Conservation (phyloP, 2,797 vertebrate species). For the Falco naumanni region DNA sequence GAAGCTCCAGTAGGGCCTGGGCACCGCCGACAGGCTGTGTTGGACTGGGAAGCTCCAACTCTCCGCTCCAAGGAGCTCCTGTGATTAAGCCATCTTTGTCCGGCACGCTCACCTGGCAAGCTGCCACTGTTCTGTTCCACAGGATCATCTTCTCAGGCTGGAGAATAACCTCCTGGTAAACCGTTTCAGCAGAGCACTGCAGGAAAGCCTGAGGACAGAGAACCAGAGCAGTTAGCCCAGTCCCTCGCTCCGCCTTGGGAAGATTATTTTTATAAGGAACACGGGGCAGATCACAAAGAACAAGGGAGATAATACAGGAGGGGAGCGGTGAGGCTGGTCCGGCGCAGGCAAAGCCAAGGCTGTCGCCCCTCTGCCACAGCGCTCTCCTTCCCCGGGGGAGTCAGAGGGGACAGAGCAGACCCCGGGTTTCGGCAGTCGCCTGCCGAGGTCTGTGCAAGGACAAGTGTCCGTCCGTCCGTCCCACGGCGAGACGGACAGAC, state of each 20-base stretch:
- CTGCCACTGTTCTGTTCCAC: conserved; percentile 93
- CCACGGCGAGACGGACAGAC: not conserved
- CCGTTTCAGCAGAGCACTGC: conserved; percentile 91
- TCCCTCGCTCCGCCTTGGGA: not conserved
- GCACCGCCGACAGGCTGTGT: not conserved
- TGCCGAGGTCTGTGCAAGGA: not conserved
- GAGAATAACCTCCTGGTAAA: conserved; percentile 96
- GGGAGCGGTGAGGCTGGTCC: not conserved
- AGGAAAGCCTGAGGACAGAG: conserved; percentile 84
- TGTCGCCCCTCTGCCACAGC: not conserved
- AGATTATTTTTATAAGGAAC: not conserved
- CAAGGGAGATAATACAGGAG: not conserved
- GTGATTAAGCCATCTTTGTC: conserved; percentile 67
- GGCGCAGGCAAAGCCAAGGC: not conserved
- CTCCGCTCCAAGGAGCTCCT: conserved; percentile 62
- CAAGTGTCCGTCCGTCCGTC: not conserved
- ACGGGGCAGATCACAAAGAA: not conserved
- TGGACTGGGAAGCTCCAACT: conserved; percentile 29
- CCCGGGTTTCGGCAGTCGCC: not conserved
- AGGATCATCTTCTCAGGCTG: conserved; percentile 95
- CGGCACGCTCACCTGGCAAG: conserved; percentile 86
- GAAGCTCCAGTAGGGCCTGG: conserved; percentile 4
- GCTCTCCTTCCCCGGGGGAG: not conserved
- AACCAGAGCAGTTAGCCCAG: conserved; percentile 19
- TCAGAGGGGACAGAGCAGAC: not conserved